Percentiles rank a stretch among this genome's conserved stretches.
These are phyloP conservation scores for Notocelia uddmanniana DNA, from an alignment of 2,888 invertebrate genomes.

Conservation along the genomic window DNA sequence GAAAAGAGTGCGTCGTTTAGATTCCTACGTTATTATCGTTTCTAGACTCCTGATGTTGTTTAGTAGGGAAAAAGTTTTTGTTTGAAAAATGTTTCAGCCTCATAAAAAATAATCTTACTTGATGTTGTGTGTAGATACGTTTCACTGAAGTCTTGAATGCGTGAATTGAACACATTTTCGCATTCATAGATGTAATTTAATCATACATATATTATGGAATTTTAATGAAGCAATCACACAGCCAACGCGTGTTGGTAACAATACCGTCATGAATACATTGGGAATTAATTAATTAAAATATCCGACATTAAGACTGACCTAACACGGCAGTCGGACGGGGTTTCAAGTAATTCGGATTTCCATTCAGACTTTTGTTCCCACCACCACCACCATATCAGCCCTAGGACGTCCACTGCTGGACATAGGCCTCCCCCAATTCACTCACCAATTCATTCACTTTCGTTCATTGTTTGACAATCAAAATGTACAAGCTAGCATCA, in stretches of 20 bases:
- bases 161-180: neutral
- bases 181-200: slow-evolving; percentile 10
- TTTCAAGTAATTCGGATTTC: neutral
- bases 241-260: slow-evolving; percentile 28
- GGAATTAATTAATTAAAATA: slow-evolving; percentile 33
- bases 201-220: slow-evolving; percentile 24
- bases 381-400: too few relatives aligned
- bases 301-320: slow-evolving; percentile 25
- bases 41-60: neutral
- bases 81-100: neutral
- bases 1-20: neutral
- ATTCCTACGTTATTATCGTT: neutral
- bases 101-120: too few relatives aligned
- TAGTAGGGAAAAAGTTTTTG: neutral
- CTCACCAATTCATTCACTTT: too few relatives aligned
- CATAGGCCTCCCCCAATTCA: too few relatives aligned
- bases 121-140: too few relatives aligned
- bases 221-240: slow-evolving; percentile 19
- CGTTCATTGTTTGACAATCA: slow-evolving; percentile 44
- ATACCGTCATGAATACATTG: slow-evolving; percentile 36
- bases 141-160: neutral
- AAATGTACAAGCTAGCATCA: slow-evolving; percentile 41
- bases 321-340: slow-evolving; percentile 12
- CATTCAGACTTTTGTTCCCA: neutral
- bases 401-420: too few relatives aligned